Conservation (phyloP, 2,888 invertebrate genomes). For the Heliconius sara region DNA sequence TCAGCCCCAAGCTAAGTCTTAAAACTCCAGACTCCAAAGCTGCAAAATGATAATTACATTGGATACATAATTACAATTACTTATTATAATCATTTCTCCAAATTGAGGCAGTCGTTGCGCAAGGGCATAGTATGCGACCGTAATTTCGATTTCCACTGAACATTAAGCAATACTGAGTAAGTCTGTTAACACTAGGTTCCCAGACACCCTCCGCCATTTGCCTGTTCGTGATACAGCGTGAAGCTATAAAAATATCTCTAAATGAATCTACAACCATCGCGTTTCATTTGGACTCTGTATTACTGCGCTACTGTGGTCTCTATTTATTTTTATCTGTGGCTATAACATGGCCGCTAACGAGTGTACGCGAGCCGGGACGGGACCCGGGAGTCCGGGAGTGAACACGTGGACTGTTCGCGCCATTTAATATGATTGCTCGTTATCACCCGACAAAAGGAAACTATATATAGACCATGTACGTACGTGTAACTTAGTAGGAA, state of each 20-base stretch:
- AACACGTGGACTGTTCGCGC: conserved; percentile 11
- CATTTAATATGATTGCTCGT: conserved; percentile 30
- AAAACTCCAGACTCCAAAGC: too few species aligned
- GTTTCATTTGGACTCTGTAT: not conserved
- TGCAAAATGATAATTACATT: too few species aligned
- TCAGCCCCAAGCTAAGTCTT: too few species aligned
- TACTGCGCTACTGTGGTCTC: not conserved
- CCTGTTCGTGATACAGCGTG: too few species aligned
- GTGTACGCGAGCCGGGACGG: not conserved
- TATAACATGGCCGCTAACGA: conserved; percentile 11
- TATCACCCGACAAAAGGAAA: conserved; percentile 32
- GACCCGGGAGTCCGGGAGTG: not conserved
- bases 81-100: too few species aligned
- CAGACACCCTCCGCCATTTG: too few species aligned
- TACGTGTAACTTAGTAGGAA: conserved; percentile 15
- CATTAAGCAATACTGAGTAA: too few species aligned
- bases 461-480: conserved; percentile 9
- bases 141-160: too few species aligned
- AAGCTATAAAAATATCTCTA: not conserved
- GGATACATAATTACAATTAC: too few species aligned
- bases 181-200: too few species aligned
- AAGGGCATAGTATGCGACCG: too few species aligned
- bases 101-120: too few species aligned
- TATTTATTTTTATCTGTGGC: conserved; percentile 41
- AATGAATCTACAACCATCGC: not conserved